phyloP scores from a whole-genome alignment of 2,888 invertebrate species.

The Acronicta psi region DNA sequence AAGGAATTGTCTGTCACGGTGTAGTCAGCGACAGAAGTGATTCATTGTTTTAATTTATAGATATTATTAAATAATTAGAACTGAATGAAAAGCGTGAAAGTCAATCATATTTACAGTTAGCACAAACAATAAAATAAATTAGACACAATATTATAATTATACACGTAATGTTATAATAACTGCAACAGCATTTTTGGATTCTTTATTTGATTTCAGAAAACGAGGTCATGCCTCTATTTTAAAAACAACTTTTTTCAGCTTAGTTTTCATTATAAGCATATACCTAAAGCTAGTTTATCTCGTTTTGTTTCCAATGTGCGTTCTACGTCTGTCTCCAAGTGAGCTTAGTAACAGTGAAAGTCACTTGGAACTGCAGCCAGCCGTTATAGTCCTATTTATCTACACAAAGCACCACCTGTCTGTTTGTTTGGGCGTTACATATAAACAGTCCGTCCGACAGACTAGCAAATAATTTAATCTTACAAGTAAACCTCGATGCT shows the following conservation, averaged over 20 bases:
- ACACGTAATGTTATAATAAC: too few species aligned
- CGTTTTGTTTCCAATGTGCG: too few species aligned
- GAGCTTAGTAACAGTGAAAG: not conserved
- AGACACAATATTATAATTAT: too few species aligned
- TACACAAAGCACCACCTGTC: not conserved
- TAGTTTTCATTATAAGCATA: too few species aligned
- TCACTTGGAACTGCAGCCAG: not conserved
- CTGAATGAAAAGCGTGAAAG: not conserved
- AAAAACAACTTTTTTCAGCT: too few species aligned
- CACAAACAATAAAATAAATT: too few species aligned
- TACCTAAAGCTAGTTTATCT: too few species aligned
- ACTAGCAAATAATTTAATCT: not conserved
- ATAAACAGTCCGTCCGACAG: not conserved
- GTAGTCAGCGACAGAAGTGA: constrained; percentile 21
- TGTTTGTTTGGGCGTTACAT: not conserved
- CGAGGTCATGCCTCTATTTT: too few species aligned
- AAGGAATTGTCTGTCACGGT: constrained; percentile 19
- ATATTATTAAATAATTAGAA: not conserved
- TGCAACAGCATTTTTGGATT: too few species aligned
- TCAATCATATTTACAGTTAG: not conserved
- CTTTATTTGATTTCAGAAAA: too few species aligned
- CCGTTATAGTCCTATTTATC: constrained; percentile 1
- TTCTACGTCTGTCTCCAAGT: too few species aligned
- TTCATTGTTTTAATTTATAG: not conserved
- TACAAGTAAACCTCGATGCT: not conserved